These are phyloP conservation scores for Ceratina australensis DNA, from an alignment of 1,140 invertebrate species.

Conservation along the genomic window DNA sequence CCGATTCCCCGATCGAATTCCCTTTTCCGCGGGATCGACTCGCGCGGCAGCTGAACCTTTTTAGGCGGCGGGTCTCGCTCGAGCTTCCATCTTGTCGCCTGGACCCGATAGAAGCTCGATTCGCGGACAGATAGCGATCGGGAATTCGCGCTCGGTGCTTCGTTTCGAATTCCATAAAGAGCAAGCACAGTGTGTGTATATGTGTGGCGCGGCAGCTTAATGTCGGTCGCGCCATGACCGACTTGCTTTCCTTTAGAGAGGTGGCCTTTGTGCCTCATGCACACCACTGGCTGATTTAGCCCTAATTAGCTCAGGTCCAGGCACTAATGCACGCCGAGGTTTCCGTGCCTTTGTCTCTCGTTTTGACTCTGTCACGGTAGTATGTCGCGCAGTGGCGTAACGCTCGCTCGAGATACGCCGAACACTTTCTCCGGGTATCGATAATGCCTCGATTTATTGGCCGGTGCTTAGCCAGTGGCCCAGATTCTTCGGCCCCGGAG, in stretches of 20 bases:
- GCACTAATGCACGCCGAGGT: slow-evolving; percentile 61
- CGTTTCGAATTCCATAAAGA: slow-evolving; percentile 53
- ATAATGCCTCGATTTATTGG: slow-evolving; percentile 71
- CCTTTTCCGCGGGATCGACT: slow-evolving; percentile 22
- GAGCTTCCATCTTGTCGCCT: not conserved
- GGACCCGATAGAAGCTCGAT: not conserved
- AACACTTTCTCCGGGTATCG: slow-evolving; percentile 67
- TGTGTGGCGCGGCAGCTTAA: no score
- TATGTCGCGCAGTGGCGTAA: slow-evolving; percentile 39
- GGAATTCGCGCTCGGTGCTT: slow-evolving; percentile 40
- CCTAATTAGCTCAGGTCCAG: slow-evolving; percentile 66
- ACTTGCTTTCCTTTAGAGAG: not conserved
- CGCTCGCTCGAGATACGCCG: slow-evolving; percentile 53
- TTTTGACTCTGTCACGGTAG: not conserved
- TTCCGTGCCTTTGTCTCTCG: slow-evolving; percentile 63
- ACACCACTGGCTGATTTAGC: slow-evolving; percentile 58
- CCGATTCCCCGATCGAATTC: not conserved
- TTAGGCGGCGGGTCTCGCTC: not conserved
- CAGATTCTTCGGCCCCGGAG: slow-evolving; percentile 62
- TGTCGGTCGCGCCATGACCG: slow-evolving; percentile 19
- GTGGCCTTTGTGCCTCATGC: slow-evolving; percentile 3
- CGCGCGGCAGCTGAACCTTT: slow-evolving; percentile 11
- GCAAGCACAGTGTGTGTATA: slow-evolving; percentile 7
- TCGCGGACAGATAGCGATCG: slow-evolving; percentile 44
- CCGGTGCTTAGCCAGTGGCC: slow-evolving; percentile 60